Conservation (phyloP, 2,888 invertebrate species). For the Dinocampus coccinellae region DNA sequence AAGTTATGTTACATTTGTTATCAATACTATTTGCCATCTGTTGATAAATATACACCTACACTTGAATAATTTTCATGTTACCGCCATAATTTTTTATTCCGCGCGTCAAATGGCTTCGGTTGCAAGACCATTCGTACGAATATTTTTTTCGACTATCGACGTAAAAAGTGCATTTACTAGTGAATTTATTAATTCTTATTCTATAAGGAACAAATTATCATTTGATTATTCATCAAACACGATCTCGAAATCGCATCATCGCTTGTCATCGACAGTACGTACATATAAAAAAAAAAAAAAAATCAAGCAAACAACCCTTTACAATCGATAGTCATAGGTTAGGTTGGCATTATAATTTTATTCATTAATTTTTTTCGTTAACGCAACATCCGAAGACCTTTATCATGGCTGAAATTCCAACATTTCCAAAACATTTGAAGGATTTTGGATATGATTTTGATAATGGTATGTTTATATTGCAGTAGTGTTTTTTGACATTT, state of each 20-base stretch:
- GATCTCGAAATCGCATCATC: background rate
- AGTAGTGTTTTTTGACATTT: constrained; percentile 22
- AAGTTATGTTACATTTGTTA: too few relatives aligned
- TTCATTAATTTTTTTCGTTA: background rate
- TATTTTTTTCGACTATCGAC: background rate
- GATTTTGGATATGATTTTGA: constrained; percentile 75
- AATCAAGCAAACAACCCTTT: too few relatives aligned
- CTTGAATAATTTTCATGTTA: constrained; percentile 7
- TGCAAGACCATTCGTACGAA: constrained; percentile 8
- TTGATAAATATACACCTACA: background rate
- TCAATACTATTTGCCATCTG: background rate
- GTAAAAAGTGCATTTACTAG: background rate
- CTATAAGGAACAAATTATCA: background rate
- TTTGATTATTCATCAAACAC: background rate
- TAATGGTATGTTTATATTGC: constrained; percentile 66
- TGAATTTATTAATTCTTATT: background rate
- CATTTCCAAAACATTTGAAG: constrained; percentile 67
- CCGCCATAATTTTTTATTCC: constrained; percentile 26
- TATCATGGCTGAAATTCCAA: constrained; percentile 45
- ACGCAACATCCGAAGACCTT: constrained; percentile 31
- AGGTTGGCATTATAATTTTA: background rate
- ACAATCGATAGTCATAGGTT: constrained; percentile 9
- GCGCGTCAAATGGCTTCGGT: constrained; percentile 23
- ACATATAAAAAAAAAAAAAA: background rate
- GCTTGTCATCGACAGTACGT: constrained; percentile 23